These are phyloP conservation scores for Schizopygopsis malacanthus DNA, from an alignment of 2,797 vertebrate species.

Conservation along the genomic window DNA sequence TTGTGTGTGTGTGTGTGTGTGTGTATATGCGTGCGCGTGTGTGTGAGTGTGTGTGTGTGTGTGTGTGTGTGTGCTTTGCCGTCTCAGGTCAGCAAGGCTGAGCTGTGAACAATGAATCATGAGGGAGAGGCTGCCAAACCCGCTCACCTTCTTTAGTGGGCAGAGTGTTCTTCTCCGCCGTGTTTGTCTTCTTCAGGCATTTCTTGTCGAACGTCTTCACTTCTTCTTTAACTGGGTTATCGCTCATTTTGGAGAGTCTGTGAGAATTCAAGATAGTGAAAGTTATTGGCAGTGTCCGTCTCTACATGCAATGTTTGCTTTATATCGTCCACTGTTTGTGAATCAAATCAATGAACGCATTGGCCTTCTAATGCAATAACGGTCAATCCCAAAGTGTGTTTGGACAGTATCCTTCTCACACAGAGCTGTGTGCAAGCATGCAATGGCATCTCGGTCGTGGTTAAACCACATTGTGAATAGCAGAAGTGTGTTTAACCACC, in stretches of 20 bases:
- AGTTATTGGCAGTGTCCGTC: not conserved
- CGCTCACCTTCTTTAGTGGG: conserved; percentile 74
- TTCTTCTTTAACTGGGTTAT: conserved; percentile 63
- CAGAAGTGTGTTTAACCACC: not conserved
- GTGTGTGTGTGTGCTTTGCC: not conserved
- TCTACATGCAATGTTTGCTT: not conserved
- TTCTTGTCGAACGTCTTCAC: conserved; percentile 67
- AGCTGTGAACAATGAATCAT: not conserved
- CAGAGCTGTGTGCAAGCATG: not conserved
- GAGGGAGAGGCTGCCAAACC: conserved; percentile 26
- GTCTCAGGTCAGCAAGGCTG: not conserved
- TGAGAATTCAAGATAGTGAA: conserved; percentile 21
- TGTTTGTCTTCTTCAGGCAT: conserved; percentile 68
- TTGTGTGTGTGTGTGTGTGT: no score
- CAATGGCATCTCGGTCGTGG: not conserved
- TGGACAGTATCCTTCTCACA: not conserved
- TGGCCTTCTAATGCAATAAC: not conserved
- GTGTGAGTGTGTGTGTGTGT: no score
- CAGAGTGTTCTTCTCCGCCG: conserved; percentile 58
- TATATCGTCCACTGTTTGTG: no score
- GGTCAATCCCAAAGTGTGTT: not conserved
- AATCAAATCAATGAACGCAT: no score
- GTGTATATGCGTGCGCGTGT: not conserved
- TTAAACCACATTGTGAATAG: not conserved
- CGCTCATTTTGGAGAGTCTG: conserved; percentile 70